A percentile compares a stretch with the other conserved stretches of the same genome.
Conservation (phyloP, 1,140 invertebrate species). For the Zaprionus tsacasi region DNA sequence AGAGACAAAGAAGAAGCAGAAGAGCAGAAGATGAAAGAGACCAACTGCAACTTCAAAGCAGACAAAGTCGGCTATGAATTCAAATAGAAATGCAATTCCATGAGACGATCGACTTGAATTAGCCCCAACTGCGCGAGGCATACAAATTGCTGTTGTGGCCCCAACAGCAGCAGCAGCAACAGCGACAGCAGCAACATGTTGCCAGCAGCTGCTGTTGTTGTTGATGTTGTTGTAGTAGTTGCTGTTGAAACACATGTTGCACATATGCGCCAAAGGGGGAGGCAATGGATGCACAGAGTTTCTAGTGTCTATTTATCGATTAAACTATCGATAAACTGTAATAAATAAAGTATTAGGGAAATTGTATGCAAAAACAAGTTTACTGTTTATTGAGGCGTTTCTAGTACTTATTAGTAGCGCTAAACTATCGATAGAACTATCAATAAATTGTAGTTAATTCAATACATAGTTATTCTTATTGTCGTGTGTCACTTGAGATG, state of each 20-base stretch:
- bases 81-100: conserved; percentile 67
- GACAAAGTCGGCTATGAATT: conserved; percentile 26
- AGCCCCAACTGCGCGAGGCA: conserved; percentile 51
- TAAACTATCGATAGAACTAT: no score
- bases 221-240: conserved; percentile 13
- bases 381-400: not conserved
- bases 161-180: conserved; percentile 37
- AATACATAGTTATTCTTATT: no score
- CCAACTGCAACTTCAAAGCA: conserved; percentile 58
- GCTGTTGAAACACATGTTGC: conserved; percentile 56
- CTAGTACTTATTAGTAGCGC: not conserved
- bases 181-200: conserved; percentile 54
- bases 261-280: conserved; percentile 43
- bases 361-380: no score
- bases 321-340: not conserved
- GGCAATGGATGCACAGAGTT: not conserved
- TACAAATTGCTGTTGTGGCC: conserved; percentile 63
- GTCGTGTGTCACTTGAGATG: no score
- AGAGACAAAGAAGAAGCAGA: not conserved
- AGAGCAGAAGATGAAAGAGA: conserved; percentile 1
- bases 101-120: conserved; percentile 62
- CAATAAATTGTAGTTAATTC: no score
- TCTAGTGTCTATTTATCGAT: not conserved
- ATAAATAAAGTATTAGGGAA: no score
- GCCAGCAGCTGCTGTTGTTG: conserved; percentile 66